Conservation (phyloP, 2,797 vertebrate species). For the Buceros bicornis region DNA sequence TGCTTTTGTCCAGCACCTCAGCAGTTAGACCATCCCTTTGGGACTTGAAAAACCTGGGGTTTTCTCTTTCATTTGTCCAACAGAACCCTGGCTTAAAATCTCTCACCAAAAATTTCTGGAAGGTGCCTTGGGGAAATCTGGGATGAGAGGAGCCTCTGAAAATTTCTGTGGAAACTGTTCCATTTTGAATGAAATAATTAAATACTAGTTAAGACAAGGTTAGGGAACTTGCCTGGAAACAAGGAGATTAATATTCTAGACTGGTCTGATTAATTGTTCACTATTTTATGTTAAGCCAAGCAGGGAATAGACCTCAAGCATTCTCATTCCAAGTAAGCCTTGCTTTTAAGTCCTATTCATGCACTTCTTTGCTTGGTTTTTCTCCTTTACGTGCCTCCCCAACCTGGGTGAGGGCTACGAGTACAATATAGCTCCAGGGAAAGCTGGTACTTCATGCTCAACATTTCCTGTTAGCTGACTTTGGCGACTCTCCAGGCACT, state of each 20-base stretch:
- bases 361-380: background rate
- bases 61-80: background rate
- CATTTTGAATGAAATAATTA: constrained; percentile 33
- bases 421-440: background rate
- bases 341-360: background rate
- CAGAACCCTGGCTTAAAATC: background rate
- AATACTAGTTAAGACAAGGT: constrained; percentile 12
- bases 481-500: background rate
- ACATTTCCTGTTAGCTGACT: background rate
- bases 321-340: background rate
- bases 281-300: background rate
- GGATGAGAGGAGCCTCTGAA: background rate
- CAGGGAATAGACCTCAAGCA: background rate
- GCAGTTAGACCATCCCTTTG: background rate
- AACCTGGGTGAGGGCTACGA: background rate
- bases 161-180: constrained; percentile 9
- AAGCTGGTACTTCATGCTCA: background rate
- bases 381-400: background rate
- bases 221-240: constrained; percentile 1
- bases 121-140: background rate
- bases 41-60: background rate
- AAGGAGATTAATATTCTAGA: background rate
- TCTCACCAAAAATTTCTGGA: background rate
- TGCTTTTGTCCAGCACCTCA: background rate
- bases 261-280: background rate